Conservation (phyloP, 2,888 invertebrate species). For the Scaptomyza flava region DNA sequence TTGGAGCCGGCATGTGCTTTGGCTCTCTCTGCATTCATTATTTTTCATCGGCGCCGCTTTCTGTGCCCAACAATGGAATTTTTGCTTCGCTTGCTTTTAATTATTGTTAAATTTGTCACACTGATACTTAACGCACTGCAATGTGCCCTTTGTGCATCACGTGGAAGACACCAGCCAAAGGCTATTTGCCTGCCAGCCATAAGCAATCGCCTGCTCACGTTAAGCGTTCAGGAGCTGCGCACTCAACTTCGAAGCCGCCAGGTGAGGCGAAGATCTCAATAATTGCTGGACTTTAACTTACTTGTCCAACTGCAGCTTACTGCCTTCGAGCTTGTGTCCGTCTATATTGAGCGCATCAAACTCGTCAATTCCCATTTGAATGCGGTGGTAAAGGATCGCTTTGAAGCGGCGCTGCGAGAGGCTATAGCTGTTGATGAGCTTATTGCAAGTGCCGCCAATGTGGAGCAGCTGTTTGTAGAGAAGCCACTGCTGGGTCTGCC, state of each 20-base stretch:
- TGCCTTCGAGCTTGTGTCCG: constrained; percentile 86
- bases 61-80: constrained; percentile 62
- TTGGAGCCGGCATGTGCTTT: neutral
- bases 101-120: constrained; percentile 50
- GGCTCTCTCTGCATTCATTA: fast-evolving
- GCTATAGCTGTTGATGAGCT: constrained; percentile 87
- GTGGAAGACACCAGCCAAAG: neutral
- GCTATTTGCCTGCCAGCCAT: constrained; percentile 57
- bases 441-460: constrained; percentile 52
- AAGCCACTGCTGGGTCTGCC: constrained; percentile 92
- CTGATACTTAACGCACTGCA: constrained; percentile 30
- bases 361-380: constrained; percentile 89
- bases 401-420: constrained; percentile 87
- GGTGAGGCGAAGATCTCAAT: constrained; percentile 54
- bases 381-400: constrained; percentile 89
- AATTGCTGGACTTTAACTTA: neutral
- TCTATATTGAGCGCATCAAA: constrained; percentile 88
- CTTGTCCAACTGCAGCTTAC: constrained; percentile 85
- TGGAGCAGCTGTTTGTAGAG: constrained; percentile 74
- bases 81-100: constrained; percentile 63
- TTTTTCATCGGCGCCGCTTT: neutral
- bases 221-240: constrained; percentile 65
- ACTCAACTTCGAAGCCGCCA: constrained; percentile 55
- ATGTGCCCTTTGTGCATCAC: neutral
- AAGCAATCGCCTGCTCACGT: constrained; percentile 53